Evolutionary conservation across 1,140 invertebrate genomes (phyloP), one percentile per base, ranked within the genome.

Genomic region (Stegodyphus dumicola): DNA sequence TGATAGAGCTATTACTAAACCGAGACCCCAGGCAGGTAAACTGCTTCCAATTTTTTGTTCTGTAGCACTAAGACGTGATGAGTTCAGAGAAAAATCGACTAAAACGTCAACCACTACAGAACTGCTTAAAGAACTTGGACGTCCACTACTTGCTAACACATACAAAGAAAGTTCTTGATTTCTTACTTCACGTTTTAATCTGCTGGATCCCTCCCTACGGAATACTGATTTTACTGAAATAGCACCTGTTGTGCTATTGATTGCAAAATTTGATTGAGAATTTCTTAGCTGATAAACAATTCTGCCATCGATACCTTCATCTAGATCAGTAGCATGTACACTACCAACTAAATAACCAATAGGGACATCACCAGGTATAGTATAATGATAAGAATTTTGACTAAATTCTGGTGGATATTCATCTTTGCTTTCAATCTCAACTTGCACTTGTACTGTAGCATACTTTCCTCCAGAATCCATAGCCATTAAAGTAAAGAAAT

Each of bases 331-430:
- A 6, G 98, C 98, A 13, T 93, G 93, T 5, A 98, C 95, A 88
- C 94, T 94, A 0, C 97, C 97, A 6, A 98, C 94, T 4, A 95
- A 91, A 88, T 94, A 94, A 3, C 96, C 97, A 65, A 93, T 91
- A 10, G 93, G 92, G 18, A 91, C 90, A 49, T 94, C 93, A 11
- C 94, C 93, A 6, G 93, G 93, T 48, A 97, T 92, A 6, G 92
- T 91, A 90, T 98, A 98, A 86, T 94, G 93, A 90, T 99, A 99
- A 2, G 95, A 94, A 77, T 94, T 93, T 89, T 97, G 94, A 0
- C 94, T 95, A 89, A 99, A 98, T 88, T 95, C 95, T 0, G 97
- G 97, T 89, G 95, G 94, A 90, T 95, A 98, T 90, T 99, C 97
- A 90, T 99, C 97, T 87, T 94, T 93, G 77, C 96, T 96, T 88